Evolutionary conservation across 2,797 vertebrate genomes (phyloP).

Genomic region (Caiman crocodilus): DNA sequence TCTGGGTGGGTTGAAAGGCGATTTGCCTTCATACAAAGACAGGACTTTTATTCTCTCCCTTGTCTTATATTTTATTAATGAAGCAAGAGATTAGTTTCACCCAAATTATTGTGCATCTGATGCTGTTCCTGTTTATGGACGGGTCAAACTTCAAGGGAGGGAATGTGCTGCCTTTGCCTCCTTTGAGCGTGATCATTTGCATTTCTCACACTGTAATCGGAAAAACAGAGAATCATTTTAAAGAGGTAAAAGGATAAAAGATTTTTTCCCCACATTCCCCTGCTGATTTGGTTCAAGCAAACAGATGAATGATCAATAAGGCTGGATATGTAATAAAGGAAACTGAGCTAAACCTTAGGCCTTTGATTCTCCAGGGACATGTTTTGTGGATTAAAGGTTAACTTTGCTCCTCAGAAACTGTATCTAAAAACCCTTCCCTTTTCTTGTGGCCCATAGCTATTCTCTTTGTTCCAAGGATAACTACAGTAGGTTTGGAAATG

Average conservation of each 20-base stretch:
- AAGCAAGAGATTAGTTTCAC: neutral
- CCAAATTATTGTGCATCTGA: neutral
- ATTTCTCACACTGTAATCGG: neutral
- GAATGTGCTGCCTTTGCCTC: neutral
- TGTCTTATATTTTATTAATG: neutral
- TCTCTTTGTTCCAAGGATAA: slow-evolving; percentile 18
- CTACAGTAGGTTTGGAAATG: slow-evolving; percentile 48
- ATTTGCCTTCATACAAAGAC: neutral
- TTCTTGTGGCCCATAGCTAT: neutral
- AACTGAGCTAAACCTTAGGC: neutral
- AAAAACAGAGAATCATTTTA: neutral
- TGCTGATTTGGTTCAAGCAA: neutral
- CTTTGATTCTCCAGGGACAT: slow-evolving; percentile 9
- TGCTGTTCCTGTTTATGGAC: rapidly evolving
- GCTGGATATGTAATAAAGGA: slow-evolving; percentile 27
- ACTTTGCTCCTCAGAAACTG: slow-evolving; percentile 14
- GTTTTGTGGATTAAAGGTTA: slow-evolving; percentile 43
- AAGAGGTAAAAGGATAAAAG: neutral
- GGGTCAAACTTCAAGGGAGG: neutral
- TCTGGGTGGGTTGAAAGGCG: neutral
- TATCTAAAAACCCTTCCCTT: neutral
- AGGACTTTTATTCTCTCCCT: neutral
- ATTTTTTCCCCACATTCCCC: neutral
- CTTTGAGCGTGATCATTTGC: neutral
- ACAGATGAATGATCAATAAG: slow-evolving; percentile 16